Evolutionary conservation across 2,113 vertebrate genomes (phyloP).

Genomic region (Antigone vipio): DNA sequence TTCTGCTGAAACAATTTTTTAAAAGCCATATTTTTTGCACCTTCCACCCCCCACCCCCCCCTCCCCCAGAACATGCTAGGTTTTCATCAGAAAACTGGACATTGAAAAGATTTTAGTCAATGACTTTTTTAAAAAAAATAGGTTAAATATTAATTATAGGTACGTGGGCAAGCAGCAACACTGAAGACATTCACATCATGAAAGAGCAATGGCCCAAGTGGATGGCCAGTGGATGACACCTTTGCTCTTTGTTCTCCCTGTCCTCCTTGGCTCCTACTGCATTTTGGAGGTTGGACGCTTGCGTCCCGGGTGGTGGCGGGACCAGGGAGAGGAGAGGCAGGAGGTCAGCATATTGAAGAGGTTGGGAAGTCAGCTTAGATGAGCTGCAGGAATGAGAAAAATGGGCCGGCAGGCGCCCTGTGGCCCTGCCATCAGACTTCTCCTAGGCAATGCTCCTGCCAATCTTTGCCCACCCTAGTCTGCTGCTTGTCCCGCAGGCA

Average conservation of each 20-base stretch:
- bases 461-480: not conserved
- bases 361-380: not conserved
- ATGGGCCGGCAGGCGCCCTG: not conserved
- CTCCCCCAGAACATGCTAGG: not conserved
- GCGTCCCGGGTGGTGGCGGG: not conserved
- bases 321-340: not conserved
- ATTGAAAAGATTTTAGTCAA: not conserved
- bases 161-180: not conserved
- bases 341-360: not conserved
- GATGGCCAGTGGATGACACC: accelerated
- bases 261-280: not conserved
- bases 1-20: not conserved
- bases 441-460: not conserved
- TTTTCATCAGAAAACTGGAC: not conserved
- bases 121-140: not conserved
- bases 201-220: not conserved
- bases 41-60: too few species aligned
- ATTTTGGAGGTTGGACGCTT: not conserved
- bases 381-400: not conserved
- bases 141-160: not conserved
- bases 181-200: not conserved
- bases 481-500: not conserved
- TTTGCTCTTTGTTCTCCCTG: not conserved
- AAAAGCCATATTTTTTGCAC: not conserved
- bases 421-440: not conserved